Conservation (phyloP, 2,888 invertebrate genomes). For the Chesias legatella region DNA sequence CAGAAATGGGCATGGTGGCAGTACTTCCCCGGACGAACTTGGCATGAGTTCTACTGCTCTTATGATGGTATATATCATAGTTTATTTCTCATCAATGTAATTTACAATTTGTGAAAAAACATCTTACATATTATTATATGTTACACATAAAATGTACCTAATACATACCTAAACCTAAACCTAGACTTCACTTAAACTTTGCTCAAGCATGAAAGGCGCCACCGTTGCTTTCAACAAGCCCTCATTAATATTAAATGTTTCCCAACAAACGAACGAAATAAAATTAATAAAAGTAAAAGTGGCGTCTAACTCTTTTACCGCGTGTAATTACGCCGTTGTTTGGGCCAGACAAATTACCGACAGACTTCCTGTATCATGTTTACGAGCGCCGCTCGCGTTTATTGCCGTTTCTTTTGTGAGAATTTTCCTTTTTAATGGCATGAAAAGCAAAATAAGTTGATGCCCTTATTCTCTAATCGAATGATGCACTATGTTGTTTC, state of each 20-base stretch:
- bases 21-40: no score
- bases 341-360: slow-evolving; percentile 36
- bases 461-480: no score
- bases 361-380: slow-evolving; percentile 36
- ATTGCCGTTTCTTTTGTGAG: slow-evolving; percentile 32
- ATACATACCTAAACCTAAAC: no score
- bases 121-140: no score
- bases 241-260: slow-evolving; percentile 10
- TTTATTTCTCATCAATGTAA: no score
- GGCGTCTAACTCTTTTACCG: slow-evolving; percentile 32
- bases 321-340: slow-evolving; percentile 34
- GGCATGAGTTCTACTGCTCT: no score
- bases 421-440: slow-evolving; percentile 22
- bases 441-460: background rate
- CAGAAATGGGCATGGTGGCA: no score
- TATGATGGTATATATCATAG: no score
- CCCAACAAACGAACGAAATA: slow-evolving; percentile 11
- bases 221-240: background rate
- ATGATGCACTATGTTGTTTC: no score
- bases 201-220: background rate
- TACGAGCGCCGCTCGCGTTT: slow-evolving; percentile 37
- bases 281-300: slow-evolving; percentile 21
- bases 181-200: background rate
- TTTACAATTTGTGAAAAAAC: no score
- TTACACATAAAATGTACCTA: no score